Conservation (phyloP, 1,140 invertebrate genomes). For the Papilio dardanus region DNA sequence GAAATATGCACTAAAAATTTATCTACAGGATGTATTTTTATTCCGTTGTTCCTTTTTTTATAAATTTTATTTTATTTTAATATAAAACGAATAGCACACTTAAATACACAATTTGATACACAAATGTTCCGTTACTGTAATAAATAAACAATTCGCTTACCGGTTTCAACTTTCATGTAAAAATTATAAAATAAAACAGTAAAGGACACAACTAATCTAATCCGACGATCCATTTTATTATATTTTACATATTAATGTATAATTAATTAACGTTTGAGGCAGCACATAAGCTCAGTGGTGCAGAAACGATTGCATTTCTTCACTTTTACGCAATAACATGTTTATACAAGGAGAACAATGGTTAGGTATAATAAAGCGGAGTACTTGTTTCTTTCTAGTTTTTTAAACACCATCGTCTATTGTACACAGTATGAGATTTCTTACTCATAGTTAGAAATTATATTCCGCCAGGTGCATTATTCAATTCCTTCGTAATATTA, state of each 20-base stretch:
- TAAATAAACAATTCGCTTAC: conserved; percentile 21
- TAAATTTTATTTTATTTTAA: too few relatives aligned
- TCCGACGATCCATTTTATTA: conserved; percentile 13
- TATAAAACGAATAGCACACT: too few relatives aligned
- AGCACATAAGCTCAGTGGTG: background rate
- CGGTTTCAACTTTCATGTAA: conserved; percentile 11
- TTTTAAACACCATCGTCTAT: conserved; percentile 26
- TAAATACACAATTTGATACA: too few relatives aligned
- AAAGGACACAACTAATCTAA: conserved; percentile 18
- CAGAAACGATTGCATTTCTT: conserved; percentile 3
- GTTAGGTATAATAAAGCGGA: conserved; percentile 1
- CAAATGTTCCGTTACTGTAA: too few relatives aligned
- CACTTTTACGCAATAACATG: conserved; percentile 19
- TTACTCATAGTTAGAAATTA: background rate
- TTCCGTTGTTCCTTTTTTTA: too few relatives aligned
- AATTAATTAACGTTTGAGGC: background rate
- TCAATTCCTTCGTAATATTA: background rate
- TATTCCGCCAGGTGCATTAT: background rate
- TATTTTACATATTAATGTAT: conserved; percentile 24
- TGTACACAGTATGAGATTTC: conserved; percentile 15
- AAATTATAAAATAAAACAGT: background rate
- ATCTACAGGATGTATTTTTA: too few relatives aligned
- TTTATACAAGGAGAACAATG: conserved; percentile 24
- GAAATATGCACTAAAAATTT: too few relatives aligned
- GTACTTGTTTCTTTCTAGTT: conserved; percentile 15